Base-by-base conservation (phyloP, 2,888 invertebrate species). In the Aromia moschata region DNA sequence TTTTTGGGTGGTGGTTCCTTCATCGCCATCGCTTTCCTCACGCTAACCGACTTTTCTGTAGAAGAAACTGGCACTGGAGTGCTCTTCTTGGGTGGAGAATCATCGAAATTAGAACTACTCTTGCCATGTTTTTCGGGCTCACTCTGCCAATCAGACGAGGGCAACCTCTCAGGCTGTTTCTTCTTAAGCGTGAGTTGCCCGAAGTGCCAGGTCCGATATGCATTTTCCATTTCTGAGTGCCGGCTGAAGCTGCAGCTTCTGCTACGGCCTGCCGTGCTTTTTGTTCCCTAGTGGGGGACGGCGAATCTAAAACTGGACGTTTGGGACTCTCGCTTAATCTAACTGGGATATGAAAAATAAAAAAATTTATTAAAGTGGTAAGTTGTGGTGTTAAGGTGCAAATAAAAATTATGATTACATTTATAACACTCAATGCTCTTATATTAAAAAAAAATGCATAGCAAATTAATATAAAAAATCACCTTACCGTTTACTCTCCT, bases 191-290 rank as follows among this genome's bases (percentile, higher is more conserved):
- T 68, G 80, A 77, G 56, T 74, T 72, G 51, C 77, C 73, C 1
- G 76, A 84, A 43, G 84, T 83, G 17, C 85, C 84, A 36, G 85
- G 83, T 64, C 85, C 86, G 80, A 88, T 86, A 70, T 87, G 87
- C 88, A 89, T 89, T 79, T 88, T 89, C 87, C 88, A 89, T 77
- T 88, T 89, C 60, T 78, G 83, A 79, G 74, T 84, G 80, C 77
- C 81, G 67, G 74, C 85, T 75, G 73, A 84, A 75, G 77, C 82
- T 59, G 67, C 82, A 74, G 75, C 82, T 77, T 77, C 85, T 68
- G 78, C 81, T 17, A 68, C 71, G 77, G 83, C 80, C 81, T 86
- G 78, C 20, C 82, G 79, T 73, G 84, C 77, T 67, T 82, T 80
- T 61, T 80, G 79, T 64, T 82, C 81, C 40, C 82, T 71, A 10